These are phyloP conservation scores for Leptinotarsa lineolata DNA, from an alignment of 1,140 invertebrate species.

Conservation along the genomic window DNA sequence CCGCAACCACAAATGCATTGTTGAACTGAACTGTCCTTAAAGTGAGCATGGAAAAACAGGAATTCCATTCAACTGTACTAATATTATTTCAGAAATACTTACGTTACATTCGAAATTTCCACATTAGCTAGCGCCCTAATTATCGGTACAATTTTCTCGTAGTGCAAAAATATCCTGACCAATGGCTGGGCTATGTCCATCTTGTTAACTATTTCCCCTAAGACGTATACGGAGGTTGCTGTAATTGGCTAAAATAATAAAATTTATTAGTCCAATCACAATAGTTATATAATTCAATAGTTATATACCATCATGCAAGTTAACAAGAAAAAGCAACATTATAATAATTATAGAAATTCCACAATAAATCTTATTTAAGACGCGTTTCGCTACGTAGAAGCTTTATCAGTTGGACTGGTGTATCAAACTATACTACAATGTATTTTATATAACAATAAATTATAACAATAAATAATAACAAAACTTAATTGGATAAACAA, in stretches of 20 bases:
- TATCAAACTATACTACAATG: too few relatives aligned
- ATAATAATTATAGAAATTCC: too few relatives aligned
- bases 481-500: too few relatives aligned
- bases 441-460: too few relatives aligned
- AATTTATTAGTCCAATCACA: neutral
- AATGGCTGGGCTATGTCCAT: constrained; percentile 86
- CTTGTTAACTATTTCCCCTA: constrained; percentile 86
- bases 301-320: neutral
- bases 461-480: too few relatives aligned
- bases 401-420: too few relatives aligned
- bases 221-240: constrained; percentile 80
- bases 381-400: too few relatives aligned
- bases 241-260: constrained; percentile 75
- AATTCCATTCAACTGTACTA: neutral
- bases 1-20: too few relatives aligned
- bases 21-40: too few relatives aligned
- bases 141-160: constrained; percentile 81
- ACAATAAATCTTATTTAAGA: too few relatives aligned
- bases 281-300: neutral
- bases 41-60: too few relatives aligned
- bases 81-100: constrained; percentile 56
- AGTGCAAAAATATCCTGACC: constrained; percentile 81
- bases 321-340: neutral
- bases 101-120: constrained; percentile 88
- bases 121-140: constrained; percentile 79